A percentile compares a stretch with the other conserved stretches of the same genome.
Conservation (phyloP, 2,888 invertebrate species). For the Agrotis clavis region DNA sequence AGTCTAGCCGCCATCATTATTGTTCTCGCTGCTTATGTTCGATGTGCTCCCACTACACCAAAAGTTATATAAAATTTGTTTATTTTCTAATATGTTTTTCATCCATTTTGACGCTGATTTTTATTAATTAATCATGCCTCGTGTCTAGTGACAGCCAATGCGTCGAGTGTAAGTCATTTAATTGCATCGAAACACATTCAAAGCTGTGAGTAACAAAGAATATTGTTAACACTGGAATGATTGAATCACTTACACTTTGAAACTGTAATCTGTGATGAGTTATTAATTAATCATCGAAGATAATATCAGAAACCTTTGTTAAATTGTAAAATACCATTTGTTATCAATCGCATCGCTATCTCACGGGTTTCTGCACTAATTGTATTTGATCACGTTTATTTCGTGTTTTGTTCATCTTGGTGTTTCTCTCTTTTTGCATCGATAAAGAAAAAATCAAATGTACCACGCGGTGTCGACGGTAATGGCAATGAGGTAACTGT, state of each 20-base stretch:
- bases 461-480: conserved; percentile 98
- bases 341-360: conserved; percentile 64
- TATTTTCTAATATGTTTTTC: conserved; percentile 17
- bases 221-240: conserved; percentile 33
- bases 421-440: conserved; percentile 92
- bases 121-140: conserved; percentile 46
- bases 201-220: not conserved
- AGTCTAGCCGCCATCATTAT: not conserved
- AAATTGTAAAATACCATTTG: conserved; percentile 44
- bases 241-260: conserved; percentile 70
- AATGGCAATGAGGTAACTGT: conserved; percentile 96
- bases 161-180: conserved; percentile 59
- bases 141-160: conserved; percentile 51
- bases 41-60: conserved; percentile 27
- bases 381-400: conserved; percentile 75
- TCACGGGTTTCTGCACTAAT: conserved; percentile 76
- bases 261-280: conserved; percentile 75
- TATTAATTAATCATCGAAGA: conserved; percentile 57
- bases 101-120: conserved; percentile 63
- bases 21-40: conserved; percentile 6
- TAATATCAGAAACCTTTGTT: conserved; percentile 56
- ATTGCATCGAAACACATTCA: conserved; percentile 25
- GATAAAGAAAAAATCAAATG: conserved; percentile 96
- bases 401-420: conserved; percentile 87
- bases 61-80: not conserved